These are phyloP conservation scores for Pachydiplax longipennis DNA, from an alignment of 2,888 invertebrate species.

Conservation along the genomic window DNA sequence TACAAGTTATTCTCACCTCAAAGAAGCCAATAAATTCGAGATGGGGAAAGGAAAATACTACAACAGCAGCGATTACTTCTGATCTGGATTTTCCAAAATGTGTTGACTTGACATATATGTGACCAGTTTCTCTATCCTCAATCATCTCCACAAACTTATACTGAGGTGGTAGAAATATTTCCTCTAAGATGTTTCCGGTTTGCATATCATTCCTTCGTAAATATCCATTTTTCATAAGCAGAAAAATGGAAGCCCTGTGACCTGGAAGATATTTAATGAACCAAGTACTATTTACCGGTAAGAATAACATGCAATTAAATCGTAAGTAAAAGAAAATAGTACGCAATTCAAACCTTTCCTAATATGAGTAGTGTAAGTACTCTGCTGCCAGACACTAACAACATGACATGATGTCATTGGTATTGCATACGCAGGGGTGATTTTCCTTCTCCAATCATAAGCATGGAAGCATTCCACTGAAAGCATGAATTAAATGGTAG, in stretches of 20 bases:
- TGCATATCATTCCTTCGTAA: background rate
- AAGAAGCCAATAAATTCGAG: constrained; percentile 9
- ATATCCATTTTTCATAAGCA: background rate
- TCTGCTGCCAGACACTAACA: constrained; percentile 9
- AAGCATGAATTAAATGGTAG: background rate
- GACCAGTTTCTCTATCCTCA: constrained; percentile 25
- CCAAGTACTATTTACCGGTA: too few relatives aligned
- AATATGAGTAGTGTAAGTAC: background rate
- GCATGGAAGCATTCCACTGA: constrained; percentile 7
- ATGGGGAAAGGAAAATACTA: constrained; percentile 12
- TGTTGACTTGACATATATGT: constrained; percentile 9
- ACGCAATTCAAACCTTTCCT: background rate
- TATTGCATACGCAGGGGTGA: background rate
- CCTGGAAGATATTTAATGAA: background rate
- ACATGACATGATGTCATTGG: background rate
- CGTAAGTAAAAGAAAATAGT: background rate
- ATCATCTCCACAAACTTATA: constrained; percentile 19
- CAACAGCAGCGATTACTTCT: background rate
- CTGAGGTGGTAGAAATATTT: background rate
- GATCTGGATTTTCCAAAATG: background rate
- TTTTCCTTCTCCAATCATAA: background rate
- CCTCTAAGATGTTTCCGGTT: background rate
- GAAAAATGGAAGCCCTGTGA: constrained; percentile 11
- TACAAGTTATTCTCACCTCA: background rate
- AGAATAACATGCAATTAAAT: too few relatives aligned